Percentiles rank a stretch among this genome's conserved stretches.
These are phyloP conservation scores for Periophthalmus modestus DNA, from an alignment of 2,113 vertebrate species.

Conservation along the genomic window DNA sequence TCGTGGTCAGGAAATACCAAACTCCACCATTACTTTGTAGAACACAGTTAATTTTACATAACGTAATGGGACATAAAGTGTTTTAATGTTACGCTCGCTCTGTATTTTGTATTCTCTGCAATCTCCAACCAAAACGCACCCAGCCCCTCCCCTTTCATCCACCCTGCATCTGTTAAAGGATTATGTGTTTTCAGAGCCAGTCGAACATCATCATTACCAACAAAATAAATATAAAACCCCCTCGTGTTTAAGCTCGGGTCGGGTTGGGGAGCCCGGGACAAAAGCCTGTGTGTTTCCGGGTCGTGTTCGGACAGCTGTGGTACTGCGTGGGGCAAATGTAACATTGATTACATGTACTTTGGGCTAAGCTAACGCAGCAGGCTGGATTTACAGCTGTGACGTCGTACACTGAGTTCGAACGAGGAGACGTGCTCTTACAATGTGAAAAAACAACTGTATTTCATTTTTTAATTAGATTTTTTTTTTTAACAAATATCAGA, in stretches of 20 bases:
- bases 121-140: constrained; percentile 25
- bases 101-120: background rate
- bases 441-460: background rate
- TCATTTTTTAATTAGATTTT: background rate
- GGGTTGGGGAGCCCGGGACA: constrained; percentile 34
- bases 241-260: constrained; percentile 34
- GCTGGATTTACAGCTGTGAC: constrained; percentile 1
- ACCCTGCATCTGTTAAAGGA: constrained; percentile 72
- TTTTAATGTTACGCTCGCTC: background rate
- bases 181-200: constrained; percentile 62
- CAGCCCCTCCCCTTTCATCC: constrained; percentile 34
- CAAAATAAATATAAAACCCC: constrained; percentile 4
- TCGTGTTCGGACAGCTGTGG: constrained; percentile 52
- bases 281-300: constrained; percentile 48
- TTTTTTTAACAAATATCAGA: background rate
- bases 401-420: background rate
- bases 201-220: constrained; percentile 36
- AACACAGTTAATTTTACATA: background rate
- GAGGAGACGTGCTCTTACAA: background rate
- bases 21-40: too few relatives aligned
- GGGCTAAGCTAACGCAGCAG: constrained; percentile 32
- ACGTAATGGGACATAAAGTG: background rate
- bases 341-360: constrained; percentile 50
- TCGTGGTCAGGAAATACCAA: too few relatives aligned
- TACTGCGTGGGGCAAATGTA: constrained; percentile 35